Evolutionary conservation across 2,113 vertebrate genomes (phyloP).

Genomic region (Candoia aspera): DNA sequence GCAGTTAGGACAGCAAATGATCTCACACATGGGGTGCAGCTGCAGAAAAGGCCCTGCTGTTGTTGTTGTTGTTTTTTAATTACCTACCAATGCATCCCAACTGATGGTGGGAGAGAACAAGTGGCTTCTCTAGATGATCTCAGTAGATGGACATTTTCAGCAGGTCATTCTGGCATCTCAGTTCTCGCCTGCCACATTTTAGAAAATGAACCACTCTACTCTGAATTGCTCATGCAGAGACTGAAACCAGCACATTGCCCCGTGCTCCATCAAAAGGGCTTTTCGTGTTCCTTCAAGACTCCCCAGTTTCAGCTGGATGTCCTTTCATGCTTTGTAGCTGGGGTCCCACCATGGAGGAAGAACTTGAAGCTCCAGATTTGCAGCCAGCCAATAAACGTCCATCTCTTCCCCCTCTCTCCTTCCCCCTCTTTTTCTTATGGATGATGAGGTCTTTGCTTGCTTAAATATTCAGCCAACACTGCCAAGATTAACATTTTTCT

Average conservation of each 20-base stretch:
- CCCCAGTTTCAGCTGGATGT: not conserved
- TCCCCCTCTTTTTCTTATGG: accelerated
- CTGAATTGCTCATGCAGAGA: too few species aligned
- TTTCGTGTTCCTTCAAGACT: not conserved
- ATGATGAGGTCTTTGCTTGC: slow-evolving; percentile 54
- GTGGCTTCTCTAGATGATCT: too few species aligned
- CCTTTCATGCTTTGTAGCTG: not conserved
- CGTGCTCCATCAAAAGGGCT: not conserved
- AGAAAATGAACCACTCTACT: too few species aligned
- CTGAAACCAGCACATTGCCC: not conserved
- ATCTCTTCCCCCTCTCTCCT: not conserved
- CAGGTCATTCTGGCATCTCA: too few species aligned
- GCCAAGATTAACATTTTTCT: slow-evolving; percentile 73
- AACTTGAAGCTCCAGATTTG: not conserved
- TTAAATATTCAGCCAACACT: slow-evolving; percentile 67
- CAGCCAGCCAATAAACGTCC: not conserved
- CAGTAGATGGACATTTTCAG: too few species aligned
- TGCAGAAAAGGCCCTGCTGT: too few species aligned
- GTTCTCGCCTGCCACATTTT: too few species aligned
- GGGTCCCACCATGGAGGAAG: not conserved
- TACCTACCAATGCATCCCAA: too few species aligned
- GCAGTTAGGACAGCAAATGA: too few species aligned
- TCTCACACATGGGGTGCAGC: too few species aligned
- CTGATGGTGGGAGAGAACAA: too few species aligned
- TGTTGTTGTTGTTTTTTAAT: too few species aligned